Percentiles rank a stretch among this genome's conserved stretches.
phyloP scores from a whole-genome alignment of 2,797 vertebrate species.

The Kryptopterus vitreolus region DNA sequence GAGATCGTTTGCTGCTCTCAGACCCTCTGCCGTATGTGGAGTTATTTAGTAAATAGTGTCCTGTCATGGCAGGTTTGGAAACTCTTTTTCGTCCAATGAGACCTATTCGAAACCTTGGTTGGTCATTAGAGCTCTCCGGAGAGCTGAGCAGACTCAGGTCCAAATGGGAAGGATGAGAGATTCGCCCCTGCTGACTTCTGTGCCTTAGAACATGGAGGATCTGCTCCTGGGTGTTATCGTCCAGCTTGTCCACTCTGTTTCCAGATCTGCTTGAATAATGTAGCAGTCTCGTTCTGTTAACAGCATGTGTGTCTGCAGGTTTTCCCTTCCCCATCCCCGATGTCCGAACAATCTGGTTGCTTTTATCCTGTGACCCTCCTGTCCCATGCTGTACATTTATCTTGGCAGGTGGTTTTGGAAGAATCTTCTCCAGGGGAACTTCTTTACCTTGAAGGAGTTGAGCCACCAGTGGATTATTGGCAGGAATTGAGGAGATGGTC shows the following conservation, averaged over 20 bases:
- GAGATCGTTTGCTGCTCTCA: constrained; percentile 79
- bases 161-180: constrained; percentile 70
- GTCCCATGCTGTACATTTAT: constrained; percentile 69
- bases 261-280: constrained; percentile 65
- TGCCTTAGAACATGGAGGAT: constrained; percentile 85
- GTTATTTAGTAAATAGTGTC: constrained; percentile 95
- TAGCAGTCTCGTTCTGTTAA: constrained; percentile 62
- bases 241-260: constrained; percentile 74
- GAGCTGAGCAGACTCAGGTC: constrained; percentile 68
- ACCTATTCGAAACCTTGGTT: constrained; percentile 79
- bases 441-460: constrained; percentile 93
- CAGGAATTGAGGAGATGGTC: constrained; percentile 81
- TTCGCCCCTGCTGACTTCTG: constrained; percentile 78
- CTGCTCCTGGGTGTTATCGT: constrained; percentile 83
- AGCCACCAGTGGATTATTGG: constrained; percentile 92
- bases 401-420: constrained; percentile 84
- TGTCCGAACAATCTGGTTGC: constrained; percentile 10
- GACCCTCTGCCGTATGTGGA: constrained; percentile 92
- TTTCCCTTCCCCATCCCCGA: constrained; percentile 14
- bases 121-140: constrained; percentile 65
- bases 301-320: constrained; percentile 38
- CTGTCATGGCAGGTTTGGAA: constrained; percentile 91
- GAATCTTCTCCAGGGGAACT: constrained; percentile 90
- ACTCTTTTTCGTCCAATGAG: constrained; percentile 82
- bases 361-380: constrained; percentile 55